phyloP scores from a whole-genome alignment of 1,140 invertebrate species.

The Lepeophtheirus salmonis region DNA sequence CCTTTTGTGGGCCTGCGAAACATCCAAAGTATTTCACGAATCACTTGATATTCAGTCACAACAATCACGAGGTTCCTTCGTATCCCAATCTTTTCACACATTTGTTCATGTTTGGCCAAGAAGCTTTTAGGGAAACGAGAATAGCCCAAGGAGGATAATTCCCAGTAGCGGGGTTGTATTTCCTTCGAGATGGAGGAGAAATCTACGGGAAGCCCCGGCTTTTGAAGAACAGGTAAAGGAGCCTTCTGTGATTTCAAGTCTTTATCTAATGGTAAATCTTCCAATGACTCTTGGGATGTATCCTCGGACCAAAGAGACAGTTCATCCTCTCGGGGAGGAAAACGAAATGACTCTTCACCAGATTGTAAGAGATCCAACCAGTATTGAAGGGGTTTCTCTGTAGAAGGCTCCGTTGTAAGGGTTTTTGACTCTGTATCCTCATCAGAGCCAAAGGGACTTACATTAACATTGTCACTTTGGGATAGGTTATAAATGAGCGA shows the following conservation, averaged over 20 bases:
- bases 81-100: neutral
- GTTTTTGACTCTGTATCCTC: neutral
- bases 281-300: neutral
- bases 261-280: neutral
- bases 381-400: neutral
- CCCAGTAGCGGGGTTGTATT: neutral
- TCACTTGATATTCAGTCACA: conserved; percentile 12
- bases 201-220: neutral
- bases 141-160: neutral
- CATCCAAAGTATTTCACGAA: conserved; percentile 14
- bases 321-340: neutral
- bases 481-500: neutral
- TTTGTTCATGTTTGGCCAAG: neutral
- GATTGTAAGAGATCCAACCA: neutral
- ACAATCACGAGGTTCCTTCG: neutral
- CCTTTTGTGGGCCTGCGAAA: neutral
- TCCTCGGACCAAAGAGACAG: conserved; percentile 5
- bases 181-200: neutral
- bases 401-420: neutral
- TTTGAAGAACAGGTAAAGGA: neutral
- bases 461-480: neutral
- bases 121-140: neutral
- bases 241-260: neutral
- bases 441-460: neutral
- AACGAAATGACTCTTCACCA: neutral